Evolutionary conservation across 2,797 vertebrate species (phyloP).

Genomic region (Lutjanus campechanus): DNA sequence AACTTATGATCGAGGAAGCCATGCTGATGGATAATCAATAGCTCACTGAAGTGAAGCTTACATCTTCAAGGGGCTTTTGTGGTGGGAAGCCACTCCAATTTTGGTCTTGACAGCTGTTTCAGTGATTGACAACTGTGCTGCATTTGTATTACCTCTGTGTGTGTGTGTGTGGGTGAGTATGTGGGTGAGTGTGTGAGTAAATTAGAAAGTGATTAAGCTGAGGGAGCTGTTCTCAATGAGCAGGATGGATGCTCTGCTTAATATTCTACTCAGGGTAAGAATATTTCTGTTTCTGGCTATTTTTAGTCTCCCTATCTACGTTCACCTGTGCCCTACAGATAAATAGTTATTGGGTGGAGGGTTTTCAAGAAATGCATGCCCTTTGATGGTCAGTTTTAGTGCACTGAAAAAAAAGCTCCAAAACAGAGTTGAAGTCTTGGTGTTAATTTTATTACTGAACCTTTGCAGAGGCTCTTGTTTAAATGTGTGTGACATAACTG

Average conservation of each 20-base stretch:
- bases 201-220: slow-evolving; percentile 33
- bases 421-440: not conserved
- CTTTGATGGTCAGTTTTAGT: slow-evolving; percentile 27
- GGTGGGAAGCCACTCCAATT: slow-evolving; percentile 23
- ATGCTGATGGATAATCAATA: slow-evolving; percentile 41
- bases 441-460: slow-evolving; percentile 23
- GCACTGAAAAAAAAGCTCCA: slow-evolving; percentile 3
- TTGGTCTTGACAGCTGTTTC: slow-evolving; percentile 15
- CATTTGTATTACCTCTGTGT: not conserved
- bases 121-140: slow-evolving; percentile 33
- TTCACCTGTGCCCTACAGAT: slow-evolving; percentile 22
- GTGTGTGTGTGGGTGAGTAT: not conserved
- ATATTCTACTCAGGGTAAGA: slow-evolving; percentile 30
- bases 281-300: slow-evolving; percentile 18
- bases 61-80: slow-evolving; percentile 11
- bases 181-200: slow-evolving; percentile 3
- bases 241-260: slow-evolving; percentile 11
- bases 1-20: slow-evolving; percentile 5
- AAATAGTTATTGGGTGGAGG: not conserved
- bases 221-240: slow-evolving; percentile 1
- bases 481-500: slow-evolving; percentile 28
- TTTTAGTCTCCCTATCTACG: not conserved
- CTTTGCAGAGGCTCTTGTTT: slow-evolving; percentile 26
- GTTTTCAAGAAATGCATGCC: not conserved
- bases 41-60: not conserved